Evolutionary conservation across 2,797 vertebrate species (phyloP).

Genomic region (Trachurus trachurus): DNA sequence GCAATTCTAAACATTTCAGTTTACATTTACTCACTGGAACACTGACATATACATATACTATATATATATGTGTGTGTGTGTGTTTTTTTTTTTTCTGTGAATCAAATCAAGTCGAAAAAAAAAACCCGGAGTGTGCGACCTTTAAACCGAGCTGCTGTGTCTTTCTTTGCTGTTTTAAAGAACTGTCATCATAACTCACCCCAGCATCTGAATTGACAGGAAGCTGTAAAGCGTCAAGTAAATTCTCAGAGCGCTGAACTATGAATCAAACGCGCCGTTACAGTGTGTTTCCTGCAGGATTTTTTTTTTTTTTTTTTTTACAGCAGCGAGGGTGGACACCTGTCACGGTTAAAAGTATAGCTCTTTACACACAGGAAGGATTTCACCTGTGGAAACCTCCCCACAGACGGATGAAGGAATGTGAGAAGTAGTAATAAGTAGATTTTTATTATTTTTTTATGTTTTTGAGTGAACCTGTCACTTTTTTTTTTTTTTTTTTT

Average conservation of each 20-base stretch:
- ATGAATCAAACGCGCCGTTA: conserved; percentile 53
- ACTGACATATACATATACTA: neutral
- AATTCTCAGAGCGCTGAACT: conserved; percentile 30
- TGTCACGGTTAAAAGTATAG: conserved; percentile 76
- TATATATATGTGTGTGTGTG: neutral
- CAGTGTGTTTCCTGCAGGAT: conserved; percentile 33
- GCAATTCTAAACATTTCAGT: conserved; percentile 80
- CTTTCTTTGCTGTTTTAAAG: conserved; percentile 35
- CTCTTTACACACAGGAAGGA: conserved; percentile 52
- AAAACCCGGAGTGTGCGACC: conserved; percentile 15
- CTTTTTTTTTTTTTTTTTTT: neutral
- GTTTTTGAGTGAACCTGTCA: conserved; percentile 21
- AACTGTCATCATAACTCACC: conserved; percentile 51
- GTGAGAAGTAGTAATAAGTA: conserved; percentile 12
- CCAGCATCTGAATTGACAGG: conserved; percentile 47
- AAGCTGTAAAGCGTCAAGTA: conserved; percentile 51
- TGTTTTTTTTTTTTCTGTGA: conserved; percentile 15
- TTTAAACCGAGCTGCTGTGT: conserved; percentile 7
- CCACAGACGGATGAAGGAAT: conserved; percentile 51
- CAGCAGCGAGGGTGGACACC: conserved; percentile 64
- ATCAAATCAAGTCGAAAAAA: conserved; percentile 8
- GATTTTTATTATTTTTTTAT: conserved; percentile 4
- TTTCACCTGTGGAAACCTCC: conserved; percentile 60
- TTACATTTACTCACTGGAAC: conserved; percentile 44
- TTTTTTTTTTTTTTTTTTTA: conserved; percentile 42